Base-by-base conservation (phyloP, 2,113 vertebrate genomes). In the Callaeas wilsoni region DNA sequence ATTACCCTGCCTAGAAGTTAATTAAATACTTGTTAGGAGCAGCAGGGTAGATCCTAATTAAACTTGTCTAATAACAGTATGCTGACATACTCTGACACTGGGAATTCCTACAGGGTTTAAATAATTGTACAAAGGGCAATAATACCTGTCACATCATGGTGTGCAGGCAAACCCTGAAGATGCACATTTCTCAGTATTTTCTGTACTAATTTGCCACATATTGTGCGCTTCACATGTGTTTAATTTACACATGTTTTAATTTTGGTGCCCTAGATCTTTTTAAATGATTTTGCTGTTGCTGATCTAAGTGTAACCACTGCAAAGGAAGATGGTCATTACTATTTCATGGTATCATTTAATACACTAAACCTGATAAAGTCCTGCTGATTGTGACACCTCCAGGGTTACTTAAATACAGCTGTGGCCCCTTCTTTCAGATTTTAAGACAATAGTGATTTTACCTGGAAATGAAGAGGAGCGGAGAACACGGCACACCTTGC, bases 11-110 rank as follows among this genome's bases (percentile, higher is more conserved):
- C 97, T 98, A 91, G 96, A 97, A 98, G 98, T 98, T 99, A 98
- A 98, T 99, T 98, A 98, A 98, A 98, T 97, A 98, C 97, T 96
- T 98, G 98, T 98, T 98, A 98, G 98, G 97, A 98, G 97, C 98
- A 98, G 98, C 98, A 89, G 98, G 98, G 98, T 98, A 98, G 98
- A 98, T 98, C 97, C 98, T 98, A 98, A 99, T 98, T 98, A 98
- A 98, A 98, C 97, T 97, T 98, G 98, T 98, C 98, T 98, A 98
- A 98, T 98, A 98, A 98, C 98, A 98, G 98, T 97, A 97, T 96
- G 96, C 97, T 98, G 98, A 98, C 98, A 98, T 97, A 97, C 96
- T 96, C 96, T 97, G 98, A 98, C 98, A 97, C 98, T 94, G 96
- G 97, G 98, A 98, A 98, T 98, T 98, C 98, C 98, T 98, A 96